Base-by-base conservation (phyloP, 2,888 invertebrate genomes). In the Chloroclysta siterata region DNA sequence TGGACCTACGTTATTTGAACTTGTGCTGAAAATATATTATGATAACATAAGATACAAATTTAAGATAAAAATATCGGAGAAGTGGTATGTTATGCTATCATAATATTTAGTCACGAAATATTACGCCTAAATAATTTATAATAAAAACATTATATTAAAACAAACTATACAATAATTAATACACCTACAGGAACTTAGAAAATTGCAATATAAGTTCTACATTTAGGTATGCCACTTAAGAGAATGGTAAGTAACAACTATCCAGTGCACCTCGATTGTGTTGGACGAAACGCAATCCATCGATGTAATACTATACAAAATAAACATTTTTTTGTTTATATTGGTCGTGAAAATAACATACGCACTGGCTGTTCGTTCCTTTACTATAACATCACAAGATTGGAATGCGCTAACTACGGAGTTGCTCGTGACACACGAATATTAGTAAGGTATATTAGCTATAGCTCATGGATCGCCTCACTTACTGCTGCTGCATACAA, bases 131-230 rank as follows among this genome's bases (percentile, higher is more conserved):
- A 90, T 91, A 89, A 91, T 89, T 90, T 90, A 89, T 87, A 87
- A 85, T 89, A 88, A 64, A 64, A 60, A 64, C 64, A 64, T 59
- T 59, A 63, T 42, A 59, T 58, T 51, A 58, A 70, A 90, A 91
- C 87, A 90, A 85, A 88, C 87, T 87, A 88, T 86, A 90, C 88
- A 90, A 88, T 91, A 89, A 88, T 88, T 83, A 89, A 91, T 91
- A 92, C 84, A 87, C 87, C 93, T 93, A 93, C 91, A 93, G 93
- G 93, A 93, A 93, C 93, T 89, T 92, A 93, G 91, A 90, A 73
- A 92, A 91, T 93, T 92, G 92, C 92, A 92, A 90, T 91, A 87
- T 87, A 90, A 89, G 89, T 91, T 90, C 89, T 91, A 92, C 90
- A 90, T 88, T 90, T 91, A 92, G 90, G 83, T 92, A 93, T 92